phyloP scores from a whole-genome alignment of 2,113 vertebrate species.

The Thryonomys swinderianus region DNA sequence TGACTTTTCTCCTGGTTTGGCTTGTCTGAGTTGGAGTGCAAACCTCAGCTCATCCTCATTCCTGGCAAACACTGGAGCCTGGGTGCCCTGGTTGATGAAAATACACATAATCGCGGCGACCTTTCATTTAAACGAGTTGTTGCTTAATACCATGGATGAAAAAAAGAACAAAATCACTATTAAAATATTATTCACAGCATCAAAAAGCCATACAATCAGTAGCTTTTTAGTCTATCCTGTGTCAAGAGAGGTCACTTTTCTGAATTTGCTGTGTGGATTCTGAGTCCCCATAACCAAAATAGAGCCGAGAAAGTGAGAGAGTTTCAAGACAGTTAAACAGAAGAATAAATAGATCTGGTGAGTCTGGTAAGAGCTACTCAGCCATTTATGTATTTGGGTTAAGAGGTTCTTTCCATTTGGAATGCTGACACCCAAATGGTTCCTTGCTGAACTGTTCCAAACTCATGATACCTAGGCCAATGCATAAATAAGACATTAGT shows the following conservation, averaged over 20 bases:
- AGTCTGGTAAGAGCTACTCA: neutral
- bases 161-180: neutral
- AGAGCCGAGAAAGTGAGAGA: neutral
- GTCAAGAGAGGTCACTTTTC: neutral
- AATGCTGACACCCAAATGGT: neutral
- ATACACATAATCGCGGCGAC: neutral
- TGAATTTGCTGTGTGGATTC: neutral
- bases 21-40: neutral
- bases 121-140: neutral
- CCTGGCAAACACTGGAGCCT: neutral
- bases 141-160: neutral
- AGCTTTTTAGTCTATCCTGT: neutral
- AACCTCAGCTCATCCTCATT: neutral
- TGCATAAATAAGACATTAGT: neutral
- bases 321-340: neutral
- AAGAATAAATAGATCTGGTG: neutral
- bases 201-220: neutral
- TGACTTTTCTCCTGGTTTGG: neutral
- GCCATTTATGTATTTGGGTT: neutral
- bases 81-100: neutral
- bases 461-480: neutral
- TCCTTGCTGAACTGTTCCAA: neutral
- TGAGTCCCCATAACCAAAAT: neutral
- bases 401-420: neutral
- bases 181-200: neutral